A percentile compares a stretch with the other conserved stretches of the same genome.
These are phyloP conservation scores for Apamea anceps DNA, from an alignment of 2,888 invertebrate genomes.

Conservation along the genomic window DNA sequence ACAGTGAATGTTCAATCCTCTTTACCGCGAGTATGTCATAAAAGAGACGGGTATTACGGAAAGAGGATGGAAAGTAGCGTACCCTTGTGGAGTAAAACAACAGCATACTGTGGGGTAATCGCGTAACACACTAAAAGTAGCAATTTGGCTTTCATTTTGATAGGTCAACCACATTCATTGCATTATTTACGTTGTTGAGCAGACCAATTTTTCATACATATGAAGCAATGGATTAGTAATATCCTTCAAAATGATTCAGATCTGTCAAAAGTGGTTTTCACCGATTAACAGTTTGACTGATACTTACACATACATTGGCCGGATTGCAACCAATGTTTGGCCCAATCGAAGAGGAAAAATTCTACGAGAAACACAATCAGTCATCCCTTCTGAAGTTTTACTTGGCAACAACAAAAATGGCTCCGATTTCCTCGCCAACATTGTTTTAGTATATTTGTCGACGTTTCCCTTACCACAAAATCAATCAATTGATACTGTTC, in stretches of 20 bases:
- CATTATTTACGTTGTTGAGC: not conserved
- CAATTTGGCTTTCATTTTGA: not conserved
- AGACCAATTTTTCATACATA: not conserved
- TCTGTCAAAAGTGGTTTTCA: not conserved
- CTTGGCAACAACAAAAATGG: conserved; percentile 38
- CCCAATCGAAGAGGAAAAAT: not conserved
- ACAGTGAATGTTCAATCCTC: conserved; percentile 19
- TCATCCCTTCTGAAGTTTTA: not conserved
- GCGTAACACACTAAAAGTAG: not conserved
- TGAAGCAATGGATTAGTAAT: not conserved
- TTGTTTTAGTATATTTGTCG: conserved; percentile 47
- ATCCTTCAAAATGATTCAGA: not conserved
- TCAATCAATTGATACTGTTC: conserved; percentile 49
- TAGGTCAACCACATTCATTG: too few relatives aligned
- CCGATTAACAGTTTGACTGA: not conserved
- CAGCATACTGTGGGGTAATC: not conserved
- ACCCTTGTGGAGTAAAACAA: not conserved
- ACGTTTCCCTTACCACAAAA: conserved; percentile 37
- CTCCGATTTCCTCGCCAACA: conserved; percentile 29
- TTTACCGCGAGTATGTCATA: not conserved
- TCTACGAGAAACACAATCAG: conserved; percentile 11
- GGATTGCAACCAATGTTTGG: not conserved
- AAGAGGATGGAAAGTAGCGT: not conserved
- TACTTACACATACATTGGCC: not conserved
- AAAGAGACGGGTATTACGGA: not conserved